Evolutionary conservation across 2,113 vertebrate genomes (phyloP).

Genomic region (Panthera uncia): DNA sequence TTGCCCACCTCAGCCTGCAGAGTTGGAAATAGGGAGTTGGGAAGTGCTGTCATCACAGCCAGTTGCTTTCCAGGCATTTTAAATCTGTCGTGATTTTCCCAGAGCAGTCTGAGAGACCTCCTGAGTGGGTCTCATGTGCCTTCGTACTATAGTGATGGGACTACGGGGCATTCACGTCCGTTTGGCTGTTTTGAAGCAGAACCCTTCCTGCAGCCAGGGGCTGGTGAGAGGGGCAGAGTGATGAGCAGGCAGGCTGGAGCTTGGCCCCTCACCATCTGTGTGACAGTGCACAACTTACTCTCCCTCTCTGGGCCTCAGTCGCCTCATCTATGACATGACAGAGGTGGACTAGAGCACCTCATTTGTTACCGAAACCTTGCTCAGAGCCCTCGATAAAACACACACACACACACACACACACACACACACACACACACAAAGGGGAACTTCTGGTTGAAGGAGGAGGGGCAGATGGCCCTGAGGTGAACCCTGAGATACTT

Average conservation of each 20-base stretch:
- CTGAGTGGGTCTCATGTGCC: neutral
- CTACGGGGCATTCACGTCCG: neutral
- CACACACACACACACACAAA: neutral
- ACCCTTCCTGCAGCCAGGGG: neutral
- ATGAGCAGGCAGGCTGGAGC: neutral
- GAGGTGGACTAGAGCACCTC: neutral
- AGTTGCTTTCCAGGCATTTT: conserved; percentile 37
- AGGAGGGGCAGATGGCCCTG: neutral
- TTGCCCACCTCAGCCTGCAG: neutral
- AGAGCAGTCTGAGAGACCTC: neutral
- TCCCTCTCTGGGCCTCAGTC: neutral
- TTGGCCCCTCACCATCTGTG: neutral
- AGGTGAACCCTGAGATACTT: neutral
- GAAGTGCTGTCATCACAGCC: neutral
- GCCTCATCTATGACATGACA: neutral
- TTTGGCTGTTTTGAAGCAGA: neutral
- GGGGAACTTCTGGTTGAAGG: neutral
- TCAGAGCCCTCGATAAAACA: neutral
- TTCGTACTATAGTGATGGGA: neutral
- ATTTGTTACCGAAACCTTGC: neutral
- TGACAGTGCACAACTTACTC: neutral
- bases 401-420: neutral
- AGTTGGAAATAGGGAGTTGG: conserved; percentile 4
- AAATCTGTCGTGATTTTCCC: neutral
- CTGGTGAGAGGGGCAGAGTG: neutral